Base-by-base conservation (phyloP, 2,888 invertebrate genomes). In the Lasioglossum figueresi region DNA sequence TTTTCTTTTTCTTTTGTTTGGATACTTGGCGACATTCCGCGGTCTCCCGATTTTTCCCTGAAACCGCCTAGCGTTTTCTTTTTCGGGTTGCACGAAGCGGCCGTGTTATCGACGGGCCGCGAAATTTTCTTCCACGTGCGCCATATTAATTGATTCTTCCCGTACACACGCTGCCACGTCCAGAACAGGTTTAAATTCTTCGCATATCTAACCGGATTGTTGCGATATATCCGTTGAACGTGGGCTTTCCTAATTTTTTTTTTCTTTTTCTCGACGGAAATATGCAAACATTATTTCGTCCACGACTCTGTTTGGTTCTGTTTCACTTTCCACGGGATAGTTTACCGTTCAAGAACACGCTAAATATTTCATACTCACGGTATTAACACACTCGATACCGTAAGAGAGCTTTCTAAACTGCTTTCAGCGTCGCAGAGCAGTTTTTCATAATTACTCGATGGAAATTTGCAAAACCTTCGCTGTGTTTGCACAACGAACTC, bases 1-100 rank as follows among this genome's bases (percentile, higher is more conserved):
- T 82, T 86, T 40, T 86, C 86, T 82, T 86, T 66, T 80, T 73
- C 72, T 86, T 87, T 82, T 52, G 73, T 59, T 73, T 43, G 71
- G 63, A 76, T 73, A 45, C 68, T 52, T 45, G n/a, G 63, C 78
- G 16, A 76, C 86, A 80, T 79, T 86, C 86, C 56, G 48, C 14
- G 59, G 59, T 19, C 66, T 68, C 74, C 5, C 34, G n/a, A 78
- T 72, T 82, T 76, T 73, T 68, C 74, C 76, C 14, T 40, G 16
- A 52, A 43, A 48, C 56, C n/a, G 6, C 34, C n/a, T 37, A 43
- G 43, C 40, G 43, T 40, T 52, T 48, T 10, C 52, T 37, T 78
- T 56, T 43, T 34, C 23, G 4, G 12, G 4, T 1, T 48, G 16
- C 19, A 48, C 34, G 68, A 66, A 34, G 31, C 34, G 16, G 14